Evolutionary conservation across 2,888 invertebrate genomes (phyloP).

Genomic region (Ornithoptera priamus): DNA sequence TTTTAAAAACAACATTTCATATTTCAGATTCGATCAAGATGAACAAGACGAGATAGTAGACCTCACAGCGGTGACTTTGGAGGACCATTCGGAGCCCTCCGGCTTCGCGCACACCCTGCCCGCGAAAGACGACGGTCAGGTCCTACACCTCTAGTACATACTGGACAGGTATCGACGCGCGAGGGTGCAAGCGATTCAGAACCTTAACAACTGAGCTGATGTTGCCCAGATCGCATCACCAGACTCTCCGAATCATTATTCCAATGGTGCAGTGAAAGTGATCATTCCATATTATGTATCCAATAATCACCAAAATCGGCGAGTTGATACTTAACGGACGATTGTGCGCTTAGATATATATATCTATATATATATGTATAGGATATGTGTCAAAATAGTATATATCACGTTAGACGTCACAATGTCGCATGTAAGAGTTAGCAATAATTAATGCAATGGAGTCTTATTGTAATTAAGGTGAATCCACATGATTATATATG

Average conservation of each 20-base stretch:
- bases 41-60: slow-evolving; percentile 96
- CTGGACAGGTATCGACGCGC: slow-evolving; percentile 41
- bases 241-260: slow-evolving; percentile 30
- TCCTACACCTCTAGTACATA: slow-evolving; percentile 73
- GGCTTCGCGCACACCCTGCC: slow-evolving; percentile 51
- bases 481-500: slow-evolving; percentile 18
- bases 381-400: slow-evolving; percentile 31
- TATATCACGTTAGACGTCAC: slow-evolving; percentile 27
- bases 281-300: slow-evolving; percentile 36
- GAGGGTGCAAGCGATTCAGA: slow-evolving; percentile 20
- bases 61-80: slow-evolving; percentile 86
- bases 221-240: slow-evolving; percentile 16
- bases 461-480: slow-evolving; percentile 12
- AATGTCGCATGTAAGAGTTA: slow-evolving; percentile 25
- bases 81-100: slow-evolving; percentile 63
- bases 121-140: slow-evolving; percentile 73
- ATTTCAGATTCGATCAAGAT: slow-evolving; percentile 70
- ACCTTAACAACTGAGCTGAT: slow-evolving; percentile 7
- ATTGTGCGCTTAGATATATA: slow-evolving; percentile 14
- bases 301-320: neutral
- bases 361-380: slow-evolving; percentile 2
- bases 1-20: neutral
- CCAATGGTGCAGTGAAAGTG: slow-evolving; percentile 33
- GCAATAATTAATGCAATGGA: slow-evolving; percentile 25
- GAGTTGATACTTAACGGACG: slow-evolving; percentile 14